Percentiles rank a stretch among this genome's conserved stretches.
Conservation (phyloP, 2,797 vertebrate genomes). For the Fistularia commersonii region DNA sequence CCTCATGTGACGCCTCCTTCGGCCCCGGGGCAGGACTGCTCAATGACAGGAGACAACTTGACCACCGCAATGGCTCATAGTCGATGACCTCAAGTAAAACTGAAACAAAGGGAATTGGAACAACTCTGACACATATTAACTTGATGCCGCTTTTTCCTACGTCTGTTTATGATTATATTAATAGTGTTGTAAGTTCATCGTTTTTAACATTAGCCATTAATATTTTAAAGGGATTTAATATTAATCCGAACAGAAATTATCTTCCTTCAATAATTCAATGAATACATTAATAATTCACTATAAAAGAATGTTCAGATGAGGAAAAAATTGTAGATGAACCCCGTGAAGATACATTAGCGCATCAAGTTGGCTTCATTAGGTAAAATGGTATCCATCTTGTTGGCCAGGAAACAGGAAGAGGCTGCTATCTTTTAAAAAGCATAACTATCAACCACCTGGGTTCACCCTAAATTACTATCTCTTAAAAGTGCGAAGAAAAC, state of each 20-base stretch:
- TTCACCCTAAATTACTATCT: too few species aligned
- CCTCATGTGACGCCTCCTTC: slow-evolving; percentile 10
- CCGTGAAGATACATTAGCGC: too few species aligned
- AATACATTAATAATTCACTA: slow-evolving; percentile 73
- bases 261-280: slow-evolving; percentile 75
- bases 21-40: slow-evolving; percentile 43
- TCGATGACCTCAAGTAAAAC: slow-evolving; percentile 40
- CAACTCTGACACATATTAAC: slow-evolving; percentile 32
- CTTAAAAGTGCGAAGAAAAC: too few species aligned
- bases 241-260: slow-evolving; percentile 81
- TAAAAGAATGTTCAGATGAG: slow-evolving; percentile 66
- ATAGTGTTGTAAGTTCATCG: slow-evolving; percentile 59
- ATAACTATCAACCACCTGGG: too few species aligned
- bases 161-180: slow-evolving; percentile 70
- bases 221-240: slow-evolving; percentile 76
- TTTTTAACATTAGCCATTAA: slow-evolving; percentile 65
- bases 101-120: slow-evolving; percentile 25
- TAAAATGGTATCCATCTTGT: not conserved
- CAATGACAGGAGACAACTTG: slow-evolving; percentile 40
- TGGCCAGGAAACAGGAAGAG: too few species aligned
- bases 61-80: slow-evolving; percentile 52
- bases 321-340: slow-evolving; percentile 24
- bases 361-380: too few species aligned
- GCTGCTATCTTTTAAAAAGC: too few species aligned
- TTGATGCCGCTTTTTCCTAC: slow-evolving; percentile 23